phyloP scores from a whole-genome alignment of 2,797 vertebrate species.

The Hippopotamyrus pictus region DNA sequence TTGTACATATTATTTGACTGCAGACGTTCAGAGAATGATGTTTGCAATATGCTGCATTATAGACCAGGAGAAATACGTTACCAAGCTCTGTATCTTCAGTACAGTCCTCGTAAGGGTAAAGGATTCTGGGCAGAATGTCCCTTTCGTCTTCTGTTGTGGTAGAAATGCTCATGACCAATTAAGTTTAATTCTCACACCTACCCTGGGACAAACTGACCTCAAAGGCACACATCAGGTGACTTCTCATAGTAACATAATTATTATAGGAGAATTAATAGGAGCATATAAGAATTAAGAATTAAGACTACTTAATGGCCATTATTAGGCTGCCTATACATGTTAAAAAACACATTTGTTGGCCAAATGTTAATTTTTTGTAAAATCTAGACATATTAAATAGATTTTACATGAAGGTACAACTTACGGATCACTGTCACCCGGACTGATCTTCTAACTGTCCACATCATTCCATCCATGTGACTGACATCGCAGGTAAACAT shows the following conservation, averaged over 20 bases:
- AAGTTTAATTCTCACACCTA: neutral
- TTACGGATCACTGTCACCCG: conserved; percentile 39
- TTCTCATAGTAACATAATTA: neutral
- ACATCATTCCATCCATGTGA: conserved; percentile 20
- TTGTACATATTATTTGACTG: neutral
- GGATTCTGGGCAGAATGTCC: conserved; percentile 25
- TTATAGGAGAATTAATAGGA: neutral
- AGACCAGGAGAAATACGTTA: conserved; percentile 27
- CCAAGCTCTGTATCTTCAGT: conserved; percentile 48
- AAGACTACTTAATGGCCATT: neutral
- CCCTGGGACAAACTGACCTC: neutral
- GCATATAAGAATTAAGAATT: neutral
- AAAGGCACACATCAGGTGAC: neutral
- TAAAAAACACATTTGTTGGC: neutral
- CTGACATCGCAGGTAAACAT: conserved; percentile 51
- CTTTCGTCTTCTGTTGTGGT: conserved; percentile 26
- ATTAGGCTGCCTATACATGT: neutral
- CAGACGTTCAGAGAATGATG: neutral
- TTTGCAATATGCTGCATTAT: neutral
- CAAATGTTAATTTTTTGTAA: neutral
- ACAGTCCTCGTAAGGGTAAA: conserved; percentile 19
- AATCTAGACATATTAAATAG: neutral
- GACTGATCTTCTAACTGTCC: conserved; percentile 49
- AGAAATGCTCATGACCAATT: neutral
- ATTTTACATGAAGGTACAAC: conserved; percentile 22